Evolutionary conservation across 2,888 invertebrate genomes (phyloP).

Genomic region (Melieria omissa): DNA sequence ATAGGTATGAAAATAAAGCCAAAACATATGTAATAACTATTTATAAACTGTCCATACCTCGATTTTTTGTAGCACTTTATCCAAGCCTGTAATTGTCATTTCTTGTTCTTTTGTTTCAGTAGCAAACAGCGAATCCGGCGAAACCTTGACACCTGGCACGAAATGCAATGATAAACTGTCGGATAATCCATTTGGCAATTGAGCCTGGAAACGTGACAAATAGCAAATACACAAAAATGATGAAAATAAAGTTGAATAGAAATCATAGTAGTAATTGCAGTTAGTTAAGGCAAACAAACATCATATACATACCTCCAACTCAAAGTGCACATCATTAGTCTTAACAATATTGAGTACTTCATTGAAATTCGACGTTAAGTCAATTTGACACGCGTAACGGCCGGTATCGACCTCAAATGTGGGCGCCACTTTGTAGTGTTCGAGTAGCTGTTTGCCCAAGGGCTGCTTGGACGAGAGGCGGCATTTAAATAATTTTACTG

Average conservation of each 20-base stretch:
- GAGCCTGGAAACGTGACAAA: constrained; percentile 51
- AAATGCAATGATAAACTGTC: constrained; percentile 62
- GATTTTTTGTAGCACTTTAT: constrained; percentile 70
- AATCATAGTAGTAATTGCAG: constrained; percentile 1
- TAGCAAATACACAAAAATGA: constrained; percentile 19
- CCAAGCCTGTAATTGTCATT: constrained; percentile 69
- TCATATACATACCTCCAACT: constrained; percentile 58
- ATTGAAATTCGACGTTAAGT: constrained; percentile 56
- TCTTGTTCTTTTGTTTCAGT: constrained; percentile 59
- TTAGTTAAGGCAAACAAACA: background rate
- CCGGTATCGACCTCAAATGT: constrained; percentile 58
- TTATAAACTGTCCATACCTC: constrained; percentile 51
- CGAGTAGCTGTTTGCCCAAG: constrained; percentile 55
- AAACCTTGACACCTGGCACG: constrained; percentile 64
- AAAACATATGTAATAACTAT: no score
- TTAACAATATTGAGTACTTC: constrained; percentile 61
- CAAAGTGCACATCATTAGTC: constrained; percentile 61
- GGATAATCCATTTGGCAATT: constrained; percentile 59
- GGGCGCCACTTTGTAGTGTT: constrained; percentile 59
- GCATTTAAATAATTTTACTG: constrained; percentile 61
- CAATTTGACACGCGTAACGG: constrained; percentile 63
- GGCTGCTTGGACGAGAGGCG: constrained; percentile 59
- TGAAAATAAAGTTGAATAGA: background rate
- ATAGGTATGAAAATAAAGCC: no score
- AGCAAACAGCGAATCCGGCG: constrained; percentile 54